These are phyloP conservation scores for Mesoclemmys tuberculata DNA, from an alignment of 2,113 vertebrate genomes.

Conservation along the genomic window DNA sequence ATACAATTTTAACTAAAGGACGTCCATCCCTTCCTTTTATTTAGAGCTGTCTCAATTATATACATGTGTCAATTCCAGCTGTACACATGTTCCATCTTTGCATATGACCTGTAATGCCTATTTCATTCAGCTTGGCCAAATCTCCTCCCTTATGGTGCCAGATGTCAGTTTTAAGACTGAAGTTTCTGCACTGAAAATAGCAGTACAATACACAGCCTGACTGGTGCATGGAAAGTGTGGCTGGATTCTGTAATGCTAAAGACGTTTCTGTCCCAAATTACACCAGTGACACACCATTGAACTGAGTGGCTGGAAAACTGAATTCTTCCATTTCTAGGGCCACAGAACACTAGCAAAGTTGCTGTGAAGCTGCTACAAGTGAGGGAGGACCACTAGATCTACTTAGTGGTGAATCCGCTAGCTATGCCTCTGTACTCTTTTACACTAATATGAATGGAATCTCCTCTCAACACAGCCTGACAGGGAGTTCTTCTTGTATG, in stretches of 20 bases:
- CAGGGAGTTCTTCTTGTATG: rapidly evolving
- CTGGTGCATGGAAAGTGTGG: rapidly evolving
- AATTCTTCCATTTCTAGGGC: rapidly evolving
- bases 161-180: not conserved
- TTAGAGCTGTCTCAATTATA: not conserved
- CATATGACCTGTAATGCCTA: not conserved
- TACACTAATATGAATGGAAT: rapidly evolving
- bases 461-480: rapidly evolving
- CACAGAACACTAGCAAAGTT: rapidly evolving
- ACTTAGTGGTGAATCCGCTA: not conserved
- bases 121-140: not conserved
- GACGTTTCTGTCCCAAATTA: not conserved
- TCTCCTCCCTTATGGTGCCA: not conserved
- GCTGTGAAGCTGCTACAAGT: not conserved
- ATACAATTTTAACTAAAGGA: not conserved
- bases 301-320: rapidly evolving
- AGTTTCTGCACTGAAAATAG: not conserved
- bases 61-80: not conserved
- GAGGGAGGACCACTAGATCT: not conserved
- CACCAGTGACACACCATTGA: not conserved
- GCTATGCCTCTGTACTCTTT: not conserved
- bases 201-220: not conserved
- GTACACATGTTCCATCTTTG: not conserved
- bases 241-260: rapidly evolving
- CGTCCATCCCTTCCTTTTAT: not conserved